phyloP scores from a whole-genome alignment of 2,888 invertebrate genomes.

The Platycnemis pennipes region DNA sequence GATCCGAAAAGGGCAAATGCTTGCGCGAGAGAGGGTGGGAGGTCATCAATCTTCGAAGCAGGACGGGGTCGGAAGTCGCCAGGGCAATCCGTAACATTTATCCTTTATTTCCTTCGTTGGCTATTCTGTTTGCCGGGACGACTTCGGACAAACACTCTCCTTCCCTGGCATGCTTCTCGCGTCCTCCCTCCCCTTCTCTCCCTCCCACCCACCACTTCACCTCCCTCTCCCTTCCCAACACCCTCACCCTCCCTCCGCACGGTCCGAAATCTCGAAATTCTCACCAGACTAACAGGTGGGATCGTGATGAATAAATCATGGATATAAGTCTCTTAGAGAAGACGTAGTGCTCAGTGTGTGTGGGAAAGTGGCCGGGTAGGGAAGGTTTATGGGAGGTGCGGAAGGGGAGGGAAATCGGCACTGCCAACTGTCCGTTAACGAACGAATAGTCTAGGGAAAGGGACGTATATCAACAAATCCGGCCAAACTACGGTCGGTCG shows the following conservation, averaged over 20 bases:
- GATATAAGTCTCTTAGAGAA: neutral
- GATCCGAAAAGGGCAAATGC: no score
- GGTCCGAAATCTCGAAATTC: neutral
- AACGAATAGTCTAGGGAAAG: no score
- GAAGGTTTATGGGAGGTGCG: neutral
- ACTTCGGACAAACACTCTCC: neutral
- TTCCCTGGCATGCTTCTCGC: no score
- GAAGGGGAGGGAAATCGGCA: neutral
- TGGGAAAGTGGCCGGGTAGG: neutral
- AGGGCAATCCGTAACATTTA: neutral
- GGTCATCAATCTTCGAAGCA: neutral
- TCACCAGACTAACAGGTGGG: constrained; percentile 11
- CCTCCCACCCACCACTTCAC: neutral
- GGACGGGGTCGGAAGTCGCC: neutral
- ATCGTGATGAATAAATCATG: constrained; percentile 24
- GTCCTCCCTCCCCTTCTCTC: neutral
- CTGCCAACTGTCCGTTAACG: neutral
- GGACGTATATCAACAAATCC: no score
- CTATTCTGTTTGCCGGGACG: neutral
- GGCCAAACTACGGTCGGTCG: no score
- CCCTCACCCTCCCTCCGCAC: neutral
- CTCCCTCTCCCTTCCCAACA: neutral
- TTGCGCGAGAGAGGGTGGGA: no score
- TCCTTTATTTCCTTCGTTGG: neutral
- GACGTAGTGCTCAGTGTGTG: neutral